Conservation (phyloP, 2,888 invertebrate species). For the Drosophila birchii region DNA sequence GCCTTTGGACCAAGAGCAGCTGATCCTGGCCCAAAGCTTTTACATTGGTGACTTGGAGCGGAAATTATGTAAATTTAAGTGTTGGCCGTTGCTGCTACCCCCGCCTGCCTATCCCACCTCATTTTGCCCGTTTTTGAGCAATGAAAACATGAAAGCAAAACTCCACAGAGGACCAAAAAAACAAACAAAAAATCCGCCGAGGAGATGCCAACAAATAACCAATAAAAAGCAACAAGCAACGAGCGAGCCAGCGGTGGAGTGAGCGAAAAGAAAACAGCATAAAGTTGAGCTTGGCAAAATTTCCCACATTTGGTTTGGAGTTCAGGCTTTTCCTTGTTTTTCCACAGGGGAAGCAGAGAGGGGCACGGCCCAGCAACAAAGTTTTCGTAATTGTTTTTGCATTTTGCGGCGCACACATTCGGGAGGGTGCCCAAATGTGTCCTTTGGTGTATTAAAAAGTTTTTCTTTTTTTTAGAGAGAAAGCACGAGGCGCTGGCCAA, state of each 20-base stretch:
- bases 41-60: constrained; percentile 79
- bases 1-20: constrained; percentile 40
- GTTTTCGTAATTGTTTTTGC: constrained; percentile 81
- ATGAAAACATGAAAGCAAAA: constrained; percentile 81
- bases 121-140: constrained; percentile 68
- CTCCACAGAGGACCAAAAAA: constrained; percentile 61
- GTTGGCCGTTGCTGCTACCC: constrained; percentile 57
- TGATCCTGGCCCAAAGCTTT: constrained; percentile 46
- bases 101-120: constrained; percentile 18
- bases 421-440: constrained; percentile 73
- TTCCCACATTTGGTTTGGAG: constrained; percentile 69
- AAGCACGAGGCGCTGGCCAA: constrained; percentile 26
- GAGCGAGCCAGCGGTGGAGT: constrained; percentile 21
- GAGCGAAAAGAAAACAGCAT: constrained; percentile 44
- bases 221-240: constrained; percentile 69
- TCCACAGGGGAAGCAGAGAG: constrained; percentile 6
- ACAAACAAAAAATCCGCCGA: constrained; percentile 35
- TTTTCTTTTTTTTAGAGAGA: constrained; percentile 45
- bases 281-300: constrained; percentile 58
- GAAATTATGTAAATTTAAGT: constrained; percentile 82
- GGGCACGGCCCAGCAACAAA: constrained; percentile 61
- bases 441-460: constrained; percentile 82
- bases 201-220: constrained; percentile 56
- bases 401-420: constrained; percentile 69
- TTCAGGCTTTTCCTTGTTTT: constrained; percentile 56